Conservation (phyloP, 2,113 vertebrate species). For the Salminus brasiliensis region DNA sequence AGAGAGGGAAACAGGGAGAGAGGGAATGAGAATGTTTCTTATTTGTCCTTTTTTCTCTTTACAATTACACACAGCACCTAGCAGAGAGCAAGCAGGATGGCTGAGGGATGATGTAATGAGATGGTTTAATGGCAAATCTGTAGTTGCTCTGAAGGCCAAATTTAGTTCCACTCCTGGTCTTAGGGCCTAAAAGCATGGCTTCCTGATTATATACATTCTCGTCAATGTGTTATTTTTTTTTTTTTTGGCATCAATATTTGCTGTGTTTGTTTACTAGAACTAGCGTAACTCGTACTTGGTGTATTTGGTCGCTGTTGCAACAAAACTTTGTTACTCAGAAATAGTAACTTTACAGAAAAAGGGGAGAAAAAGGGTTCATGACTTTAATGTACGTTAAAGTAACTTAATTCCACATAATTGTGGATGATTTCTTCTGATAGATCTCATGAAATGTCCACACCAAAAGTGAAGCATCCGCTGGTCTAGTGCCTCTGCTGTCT, state of each 20-base stretch:
- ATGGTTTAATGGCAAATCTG: conserved; percentile 28
- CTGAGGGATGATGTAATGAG: conserved; percentile 38
- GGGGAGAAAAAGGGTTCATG: too few relatives aligned
- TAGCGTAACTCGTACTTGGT: too few relatives aligned
- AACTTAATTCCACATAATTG: too few relatives aligned
- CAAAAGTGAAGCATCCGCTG: too few relatives aligned
- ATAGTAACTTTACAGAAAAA: too few relatives aligned
- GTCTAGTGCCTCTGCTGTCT: too few relatives aligned
- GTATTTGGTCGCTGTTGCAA: too few relatives aligned
- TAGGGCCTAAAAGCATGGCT: not conserved
- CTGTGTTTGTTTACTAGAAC: conserved; percentile 14
- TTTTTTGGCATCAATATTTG: not conserved
- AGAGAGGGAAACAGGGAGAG: conserved; percentile 11
- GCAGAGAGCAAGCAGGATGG: conserved; percentile 22
- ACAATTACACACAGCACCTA: conserved; percentile 32
- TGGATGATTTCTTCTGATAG: too few relatives aligned
- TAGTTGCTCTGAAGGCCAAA: too few relatives aligned
- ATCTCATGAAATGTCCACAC: too few relatives aligned
- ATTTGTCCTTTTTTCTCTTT: conserved; percentile 38
- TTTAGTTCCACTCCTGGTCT: conserved; percentile 18
- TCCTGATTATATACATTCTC: conserved; percentile 20
- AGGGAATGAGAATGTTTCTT: not conserved
- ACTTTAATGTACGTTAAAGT: too few relatives aligned
- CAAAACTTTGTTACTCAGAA: too few relatives aligned
- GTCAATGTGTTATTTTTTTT: not conserved